Conservation (phyloP, 1,140 invertebrate species). For the Metaphire vulgaris region DNA sequence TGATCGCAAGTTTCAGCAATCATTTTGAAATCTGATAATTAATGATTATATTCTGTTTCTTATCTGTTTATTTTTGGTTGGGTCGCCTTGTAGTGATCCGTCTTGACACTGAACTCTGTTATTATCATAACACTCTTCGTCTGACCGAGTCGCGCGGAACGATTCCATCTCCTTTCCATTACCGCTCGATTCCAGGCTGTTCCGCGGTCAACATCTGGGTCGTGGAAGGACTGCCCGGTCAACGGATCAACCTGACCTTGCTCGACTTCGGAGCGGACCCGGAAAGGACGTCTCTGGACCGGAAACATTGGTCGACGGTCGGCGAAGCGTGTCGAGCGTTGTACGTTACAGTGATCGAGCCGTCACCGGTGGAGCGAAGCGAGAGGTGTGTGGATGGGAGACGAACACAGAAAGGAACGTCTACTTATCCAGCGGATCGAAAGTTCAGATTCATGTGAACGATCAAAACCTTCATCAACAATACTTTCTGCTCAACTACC, state of each 20-base stretch:
- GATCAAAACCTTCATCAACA: background rate
- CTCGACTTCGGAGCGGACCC: background rate
- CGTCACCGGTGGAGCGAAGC: background rate
- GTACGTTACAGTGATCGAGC: background rate
- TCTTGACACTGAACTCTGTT: background rate
- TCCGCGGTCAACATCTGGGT: background rate
- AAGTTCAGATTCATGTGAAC: background rate
- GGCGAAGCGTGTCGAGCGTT: background rate
- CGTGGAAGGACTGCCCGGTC: slow-evolving; percentile 6
- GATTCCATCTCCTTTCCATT: background rate
- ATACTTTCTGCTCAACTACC: background rate
- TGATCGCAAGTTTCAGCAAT: too few species aligned
- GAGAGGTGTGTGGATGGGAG: background rate
- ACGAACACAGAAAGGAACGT: background rate
- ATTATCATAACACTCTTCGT: background rate
- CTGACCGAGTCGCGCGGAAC: background rate
- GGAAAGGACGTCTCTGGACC: background rate
- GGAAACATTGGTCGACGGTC: background rate
- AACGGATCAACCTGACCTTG: slow-evolving; percentile 14
- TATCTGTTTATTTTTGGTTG: background rate
- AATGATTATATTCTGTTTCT: background rate
- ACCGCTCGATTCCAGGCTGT: background rate
- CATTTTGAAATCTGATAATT: too few species aligned
- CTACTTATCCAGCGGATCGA: background rate
- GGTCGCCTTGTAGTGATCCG: background rate